These are phyloP conservation scores for Hyles euphorbiae DNA, from an alignment of 1,140 invertebrate species.

Conservation along the genomic window DNA sequence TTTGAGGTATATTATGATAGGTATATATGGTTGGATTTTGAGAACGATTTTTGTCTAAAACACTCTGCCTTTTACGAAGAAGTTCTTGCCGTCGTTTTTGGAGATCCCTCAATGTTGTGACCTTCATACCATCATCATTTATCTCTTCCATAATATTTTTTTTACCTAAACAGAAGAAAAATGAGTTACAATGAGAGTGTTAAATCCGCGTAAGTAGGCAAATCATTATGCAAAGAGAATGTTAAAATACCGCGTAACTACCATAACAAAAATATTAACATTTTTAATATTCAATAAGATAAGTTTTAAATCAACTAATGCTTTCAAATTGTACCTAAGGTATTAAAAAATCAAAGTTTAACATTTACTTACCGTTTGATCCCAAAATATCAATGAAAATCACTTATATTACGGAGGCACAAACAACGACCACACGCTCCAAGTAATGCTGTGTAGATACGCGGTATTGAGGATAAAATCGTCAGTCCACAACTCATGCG, in stretches of 20 bases:
- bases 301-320: slow-evolving; percentile 20
- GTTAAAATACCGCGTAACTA: slow-evolving; percentile 21
- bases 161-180: slow-evolving; percentile 21
- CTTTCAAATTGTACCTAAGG: slow-evolving; percentile 21
- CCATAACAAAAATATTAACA: slow-evolving; percentile 20
- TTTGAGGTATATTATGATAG: slow-evolving; percentile 15
- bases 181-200: slow-evolving; percentile 18
- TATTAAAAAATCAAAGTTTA: slow-evolving; percentile 22
- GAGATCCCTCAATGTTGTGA: slow-evolving; percentile 18
- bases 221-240: slow-evolving; percentile 21
- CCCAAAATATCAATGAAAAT: slow-evolving; percentile 17
- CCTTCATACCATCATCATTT: slow-evolving; percentile 19
- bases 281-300: slow-evolving; percentile 20
- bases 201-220: slow-evolving; percentile 20
- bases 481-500: slow-evolving; percentile 20
- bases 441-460: slow-evolving; percentile 21
- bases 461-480: slow-evolving; percentile 22
- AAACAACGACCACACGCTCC: slow-evolving; percentile 19
- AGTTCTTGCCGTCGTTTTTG: slow-evolving; percentile 17
- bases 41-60: slow-evolving; percentile 20
- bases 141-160: slow-evolving; percentile 19
- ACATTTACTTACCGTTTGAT: slow-evolving; percentile 21
- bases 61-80: slow-evolving; percentile 18
- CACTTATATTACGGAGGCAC: slow-evolving; percentile 20
- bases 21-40: slow-evolving; percentile 14